phyloP scores from a whole-genome alignment of 2,888 invertebrate species.

The Platycheirus rosarum region DNA sequence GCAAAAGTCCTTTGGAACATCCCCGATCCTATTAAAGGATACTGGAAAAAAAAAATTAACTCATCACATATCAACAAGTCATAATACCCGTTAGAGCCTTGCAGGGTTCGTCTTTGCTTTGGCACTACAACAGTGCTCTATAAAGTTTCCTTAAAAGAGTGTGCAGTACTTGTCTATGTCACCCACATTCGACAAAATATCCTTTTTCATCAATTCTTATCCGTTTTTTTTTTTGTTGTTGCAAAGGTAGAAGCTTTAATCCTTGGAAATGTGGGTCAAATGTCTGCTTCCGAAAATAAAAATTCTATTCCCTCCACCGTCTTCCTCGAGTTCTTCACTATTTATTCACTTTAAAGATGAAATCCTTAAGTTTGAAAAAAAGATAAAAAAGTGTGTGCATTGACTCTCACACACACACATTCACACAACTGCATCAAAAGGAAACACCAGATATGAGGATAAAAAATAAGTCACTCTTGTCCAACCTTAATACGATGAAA shows the following conservation, averaged over 20 bases:
- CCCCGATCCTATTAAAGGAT: constrained; percentile 48
- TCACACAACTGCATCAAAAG: neutral
- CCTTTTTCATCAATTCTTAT: constrained; percentile 44
- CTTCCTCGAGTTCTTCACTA: neutral
- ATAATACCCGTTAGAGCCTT: constrained; percentile 27
- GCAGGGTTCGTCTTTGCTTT: too few species aligned
- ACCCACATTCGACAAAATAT: constrained; percentile 13
- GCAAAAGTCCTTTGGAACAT: constrained; percentile 14
- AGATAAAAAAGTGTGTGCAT: neutral
- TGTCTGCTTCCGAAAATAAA: constrained; percentile 55
- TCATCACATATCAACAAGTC: constrained; percentile 69
- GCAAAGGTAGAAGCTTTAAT: constrained; percentile 49
- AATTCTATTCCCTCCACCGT: constrained; percentile 18
- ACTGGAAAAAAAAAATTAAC: constrained; percentile 9
- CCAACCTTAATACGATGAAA: constrained; percentile 53
- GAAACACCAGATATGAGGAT: too few species aligned
- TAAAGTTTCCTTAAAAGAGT: constrained; percentile 4
- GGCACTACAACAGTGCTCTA: too few species aligned
- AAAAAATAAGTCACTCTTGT: constrained; percentile 36
- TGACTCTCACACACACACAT: neutral
- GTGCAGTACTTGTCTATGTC: constrained; percentile 29
- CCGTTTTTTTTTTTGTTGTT: constrained; percentile 11
- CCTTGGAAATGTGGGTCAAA: constrained; percentile 59
- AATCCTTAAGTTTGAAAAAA: constrained; percentile 28
- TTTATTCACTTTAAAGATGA: constrained; percentile 7